These are phyloP conservation scores for Capitella teleta DNA, from an alignment of 1,140 invertebrate species.

Conservation along the genomic window DNA sequence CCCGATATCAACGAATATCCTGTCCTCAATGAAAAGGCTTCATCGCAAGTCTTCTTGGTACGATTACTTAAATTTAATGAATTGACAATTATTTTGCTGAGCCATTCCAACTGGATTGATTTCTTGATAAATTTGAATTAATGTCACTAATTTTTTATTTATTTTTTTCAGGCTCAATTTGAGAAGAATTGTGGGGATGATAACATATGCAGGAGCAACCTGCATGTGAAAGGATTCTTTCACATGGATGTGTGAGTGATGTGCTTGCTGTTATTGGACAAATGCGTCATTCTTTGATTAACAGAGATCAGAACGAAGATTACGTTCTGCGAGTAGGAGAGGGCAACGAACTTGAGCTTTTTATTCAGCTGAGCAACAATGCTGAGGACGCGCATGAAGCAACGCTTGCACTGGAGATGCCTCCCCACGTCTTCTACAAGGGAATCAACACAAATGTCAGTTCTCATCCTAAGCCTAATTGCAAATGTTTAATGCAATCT, in stretches of 20 bases:
- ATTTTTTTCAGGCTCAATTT: slow-evolving; percentile 61
- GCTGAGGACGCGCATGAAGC: slow-evolving; percentile 86
- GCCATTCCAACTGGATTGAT: too few species aligned
- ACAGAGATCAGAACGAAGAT: slow-evolving; percentile 6
- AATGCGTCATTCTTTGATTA: background rate
- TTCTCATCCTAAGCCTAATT: background rate
- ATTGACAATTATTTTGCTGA: too few species aligned
- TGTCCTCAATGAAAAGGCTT: slow-evolving; percentile 81
- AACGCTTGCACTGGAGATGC: slow-evolving; percentile 62
- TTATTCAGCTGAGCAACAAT: slow-evolving; percentile 62
- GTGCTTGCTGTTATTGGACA: background rate
- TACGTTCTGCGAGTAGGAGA: slow-evolving; percentile 56
- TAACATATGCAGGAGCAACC: slow-evolving; percentile 75
- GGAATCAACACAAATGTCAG: slow-evolving; percentile 37
- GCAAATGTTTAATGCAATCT: background rate
- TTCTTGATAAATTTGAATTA: too few species aligned
- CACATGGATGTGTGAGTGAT: background rate
- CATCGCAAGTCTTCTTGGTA: too few species aligned
- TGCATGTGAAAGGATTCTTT: slow-evolving; percentile 46
- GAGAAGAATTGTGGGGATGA: slow-evolving; percentile 85
- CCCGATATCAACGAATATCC: slow-evolving; percentile 68
- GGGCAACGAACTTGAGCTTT: slow-evolving; percentile 62
- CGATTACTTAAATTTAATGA: too few species aligned
- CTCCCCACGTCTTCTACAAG: slow-evolving; percentile 66
- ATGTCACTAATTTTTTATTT: too few species aligned